Evolutionary conservation across 2,888 invertebrate species (phyloP).

Genomic region (Troglohyphantes excavatus): DNA sequence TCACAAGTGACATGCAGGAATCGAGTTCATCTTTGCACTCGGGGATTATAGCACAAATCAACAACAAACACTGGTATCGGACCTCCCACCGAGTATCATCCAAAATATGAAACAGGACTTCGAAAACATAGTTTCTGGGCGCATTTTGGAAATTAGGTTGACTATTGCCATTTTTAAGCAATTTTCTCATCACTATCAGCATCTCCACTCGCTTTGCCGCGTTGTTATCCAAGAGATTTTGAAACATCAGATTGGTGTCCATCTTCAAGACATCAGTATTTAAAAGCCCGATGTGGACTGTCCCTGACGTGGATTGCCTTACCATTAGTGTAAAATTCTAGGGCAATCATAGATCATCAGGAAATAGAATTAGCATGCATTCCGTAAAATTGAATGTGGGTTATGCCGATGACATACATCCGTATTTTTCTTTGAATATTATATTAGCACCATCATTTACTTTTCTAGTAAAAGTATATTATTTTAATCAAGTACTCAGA

Average conservation of each 20-base stretch:
- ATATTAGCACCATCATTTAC: neutral
- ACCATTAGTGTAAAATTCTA: constrained; percentile 59
- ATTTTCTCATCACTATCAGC: constrained; percentile 72
- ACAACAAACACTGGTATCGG: constrained; percentile 85
- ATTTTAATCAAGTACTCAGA: neutral
- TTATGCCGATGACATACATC: constrained; percentile 56
- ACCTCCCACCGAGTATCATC: constrained; percentile 84
- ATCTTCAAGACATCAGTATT: constrained; percentile 54
- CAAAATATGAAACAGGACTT: constrained; percentile 83
- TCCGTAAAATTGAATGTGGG: constrained; percentile 28
- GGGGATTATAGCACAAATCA: constrained; percentile 90
- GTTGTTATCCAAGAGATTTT: constrained; percentile 75
- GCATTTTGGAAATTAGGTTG: constrained; percentile 77
- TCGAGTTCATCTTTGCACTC: constrained; percentile 88
- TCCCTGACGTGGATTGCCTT: constrained; percentile 42
- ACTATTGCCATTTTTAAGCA: constrained; percentile 68
- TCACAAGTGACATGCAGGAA: constrained; percentile 86
- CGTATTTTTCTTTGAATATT: neutral
- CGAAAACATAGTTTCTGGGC: constrained; percentile 81
- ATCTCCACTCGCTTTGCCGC: constrained; percentile 75
- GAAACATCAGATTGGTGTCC: constrained; percentile 74
- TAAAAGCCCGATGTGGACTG: constrained; percentile 65
- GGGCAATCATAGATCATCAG: constrained; percentile 18
- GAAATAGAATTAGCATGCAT: neutral
- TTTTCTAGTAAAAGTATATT: neutral